Percentiles rank a stretch among this genome's conserved stretches.
phyloP scores from a whole-genome alignment of 2,797 vertebrate species.

The Sebastes wilsoni region DNA sequence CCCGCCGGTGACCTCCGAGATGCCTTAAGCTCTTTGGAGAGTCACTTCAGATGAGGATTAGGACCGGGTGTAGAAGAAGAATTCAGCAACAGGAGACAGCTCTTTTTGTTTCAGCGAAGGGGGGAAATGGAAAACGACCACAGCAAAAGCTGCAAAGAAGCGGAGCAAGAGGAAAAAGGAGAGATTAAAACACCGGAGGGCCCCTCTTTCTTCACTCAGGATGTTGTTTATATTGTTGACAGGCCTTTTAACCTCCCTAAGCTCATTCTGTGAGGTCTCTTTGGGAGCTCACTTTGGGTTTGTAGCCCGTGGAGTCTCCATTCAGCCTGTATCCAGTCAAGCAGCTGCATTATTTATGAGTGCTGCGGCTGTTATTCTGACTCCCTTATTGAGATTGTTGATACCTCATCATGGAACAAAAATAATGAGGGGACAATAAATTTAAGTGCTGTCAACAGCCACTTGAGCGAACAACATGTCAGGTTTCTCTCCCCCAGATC shows the following conservation, averaged over 20 bases:
- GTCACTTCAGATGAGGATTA: slow-evolving; percentile 77
- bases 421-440: slow-evolving; percentile 77
- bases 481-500: slow-evolving; percentile 46
- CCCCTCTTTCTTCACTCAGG: slow-evolving; percentile 61
- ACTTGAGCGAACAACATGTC: slow-evolving; percentile 72
- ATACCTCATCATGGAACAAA: slow-evolving; percentile 77
- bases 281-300: slow-evolving; percentile 75
- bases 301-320: slow-evolving; percentile 69
- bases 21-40: slow-evolving; percentile 71
- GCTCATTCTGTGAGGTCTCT: slow-evolving; percentile 77
- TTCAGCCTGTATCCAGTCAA: slow-evolving; percentile 75
- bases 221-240: slow-evolving; percentile 79
- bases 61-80: slow-evolving; percentile 50
- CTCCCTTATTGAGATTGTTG: slow-evolving; percentile 73
- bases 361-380: slow-evolving; percentile 62
- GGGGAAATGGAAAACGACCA: slow-evolving; percentile 63
- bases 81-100: slow-evolving; percentile 71
- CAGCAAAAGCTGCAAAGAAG: slow-evolving; percentile 63
- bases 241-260: slow-evolving; percentile 79
- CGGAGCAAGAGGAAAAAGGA: slow-evolving; percentile 29
- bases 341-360: slow-evolving; percentile 86
- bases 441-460: slow-evolving; percentile 76
- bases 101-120: slow-evolving; percentile 72
- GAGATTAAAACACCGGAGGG: slow-evolving; percentile 71
- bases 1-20: slow-evolving; percentile 47